phyloP scores from a whole-genome alignment of 2,113 vertebrate species.

The Catharus fuscescens region DNA sequence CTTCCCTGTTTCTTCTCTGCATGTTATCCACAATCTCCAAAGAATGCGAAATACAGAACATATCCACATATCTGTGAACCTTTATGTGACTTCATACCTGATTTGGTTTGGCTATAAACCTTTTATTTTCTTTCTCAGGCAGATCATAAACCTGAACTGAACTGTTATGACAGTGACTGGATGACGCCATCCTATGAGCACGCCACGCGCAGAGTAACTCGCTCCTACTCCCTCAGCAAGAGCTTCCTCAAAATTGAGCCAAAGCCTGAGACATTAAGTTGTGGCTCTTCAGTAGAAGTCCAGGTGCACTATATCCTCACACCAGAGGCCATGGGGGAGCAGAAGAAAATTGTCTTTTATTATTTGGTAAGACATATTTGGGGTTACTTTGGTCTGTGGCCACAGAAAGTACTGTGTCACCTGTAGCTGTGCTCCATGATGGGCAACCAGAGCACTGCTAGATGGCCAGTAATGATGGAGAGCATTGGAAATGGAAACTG shows the following conservation, averaged over 20 bases:
- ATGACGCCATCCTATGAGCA: background rate
- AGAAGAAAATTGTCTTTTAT: slow-evolving; percentile 61
- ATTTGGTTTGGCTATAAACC: background rate
- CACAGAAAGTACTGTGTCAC: background rate
- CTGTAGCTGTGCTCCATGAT: background rate
- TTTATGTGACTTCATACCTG: background rate
- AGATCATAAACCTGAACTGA: slow-evolving; percentile 9
- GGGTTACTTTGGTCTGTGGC: background rate
- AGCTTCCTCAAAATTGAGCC: slow-evolving; percentile 73
- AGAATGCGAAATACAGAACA: background rate
- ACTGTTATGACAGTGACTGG: slow-evolving; percentile 62
- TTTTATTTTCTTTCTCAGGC: slow-evolving; percentile 62
- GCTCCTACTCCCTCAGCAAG: slow-evolving; percentile 72
- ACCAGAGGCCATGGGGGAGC: background rate
- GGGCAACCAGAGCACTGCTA: background rate
- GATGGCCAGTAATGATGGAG: background rate
- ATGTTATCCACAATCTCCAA: background rate
- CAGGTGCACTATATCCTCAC: slow-evolving; percentile 71
- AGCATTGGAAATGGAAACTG: background rate
- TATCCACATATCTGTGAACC: background rate
- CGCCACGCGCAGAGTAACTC: background rate
- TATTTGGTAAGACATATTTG: slow-evolving; percentile 73
- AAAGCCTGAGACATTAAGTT: slow-evolving; percentile 19
- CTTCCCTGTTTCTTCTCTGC: background rate
- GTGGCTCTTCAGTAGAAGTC: slow-evolving; percentile 12